phyloP scores from a whole-genome alignment of 2,888 invertebrate genomes.

The Nomada ferruginata region DNA sequence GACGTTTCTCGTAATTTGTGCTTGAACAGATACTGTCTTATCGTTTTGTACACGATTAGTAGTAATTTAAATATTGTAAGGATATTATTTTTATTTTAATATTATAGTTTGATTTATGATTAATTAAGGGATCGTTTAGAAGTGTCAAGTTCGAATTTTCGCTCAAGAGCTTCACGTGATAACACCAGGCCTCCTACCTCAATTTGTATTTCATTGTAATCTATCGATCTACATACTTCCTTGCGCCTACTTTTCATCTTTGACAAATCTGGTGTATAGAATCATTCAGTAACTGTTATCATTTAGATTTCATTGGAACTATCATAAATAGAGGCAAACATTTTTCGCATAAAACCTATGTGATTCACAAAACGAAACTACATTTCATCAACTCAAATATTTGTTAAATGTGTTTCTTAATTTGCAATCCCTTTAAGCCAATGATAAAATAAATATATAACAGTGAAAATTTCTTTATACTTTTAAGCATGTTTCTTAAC shows the following conservation, averaged over 20 bases:
- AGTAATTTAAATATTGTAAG: constrained; percentile 13
- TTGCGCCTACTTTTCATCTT: constrained; percentile 30
- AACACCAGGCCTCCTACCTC: constrained; percentile 42
- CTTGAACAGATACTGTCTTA: constrained; percentile 2
- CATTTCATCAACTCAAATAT: neutral
- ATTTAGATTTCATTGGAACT: neutral
- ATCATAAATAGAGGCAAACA: neutral
- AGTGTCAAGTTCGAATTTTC: constrained; percentile 37
- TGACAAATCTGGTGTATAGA: neutral
- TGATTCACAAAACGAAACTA: neutral
- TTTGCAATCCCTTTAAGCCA: neutral
- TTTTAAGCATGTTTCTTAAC: too few species aligned
- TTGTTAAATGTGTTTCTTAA: neutral
- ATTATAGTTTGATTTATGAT: neutral
- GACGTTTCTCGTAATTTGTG: constrained; percentile 6
- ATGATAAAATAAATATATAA: too few species aligned
- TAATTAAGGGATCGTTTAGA: constrained; percentile 7
- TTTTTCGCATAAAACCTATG: neutral
- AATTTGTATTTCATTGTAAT: constrained; percentile 37
- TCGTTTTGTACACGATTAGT: constrained; percentile 17
- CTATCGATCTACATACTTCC: constrained; percentile 7
- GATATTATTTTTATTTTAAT: constrained; percentile 12
- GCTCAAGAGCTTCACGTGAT: constrained; percentile 29
- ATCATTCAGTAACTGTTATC: neutral
- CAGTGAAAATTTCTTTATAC: too few species aligned